Conservation (phyloP, 2,113 vertebrate genomes). For the Heterocephalus glaber region DNA sequence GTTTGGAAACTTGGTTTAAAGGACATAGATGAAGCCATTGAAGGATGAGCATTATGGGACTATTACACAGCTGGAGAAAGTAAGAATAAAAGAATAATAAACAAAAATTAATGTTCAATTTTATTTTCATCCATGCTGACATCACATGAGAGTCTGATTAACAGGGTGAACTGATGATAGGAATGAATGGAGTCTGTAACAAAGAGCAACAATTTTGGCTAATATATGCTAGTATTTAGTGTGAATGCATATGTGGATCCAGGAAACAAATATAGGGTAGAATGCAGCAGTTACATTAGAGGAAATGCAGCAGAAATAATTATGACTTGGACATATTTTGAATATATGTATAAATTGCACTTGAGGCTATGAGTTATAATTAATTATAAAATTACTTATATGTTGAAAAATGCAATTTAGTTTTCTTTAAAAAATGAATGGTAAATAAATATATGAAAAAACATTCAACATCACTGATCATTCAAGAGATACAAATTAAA, state of each 20-base stretch:
- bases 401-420: slow-evolving; percentile 29
- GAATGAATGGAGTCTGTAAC: not conserved
- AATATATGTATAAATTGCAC: too few relatives aligned
- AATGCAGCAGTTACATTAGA: slow-evolving; percentile 30
- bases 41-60: not conserved
- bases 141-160: not conserved
- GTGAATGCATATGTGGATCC: slow-evolving; percentile 23
- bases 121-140: not conserved
- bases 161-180: slow-evolving; percentile 15
- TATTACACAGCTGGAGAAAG: not conserved
- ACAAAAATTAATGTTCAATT: slow-evolving; percentile 32
- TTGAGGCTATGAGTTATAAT: not conserved
- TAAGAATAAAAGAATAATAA: not conserved
- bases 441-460: too few relatives aligned
- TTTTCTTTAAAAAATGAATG: not conserved
- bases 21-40: not conserved
- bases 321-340: too few relatives aligned
- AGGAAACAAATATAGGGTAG: not conserved
- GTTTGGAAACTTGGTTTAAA: not conserved
- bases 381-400: slow-evolving; percentile 51
- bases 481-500: too few relatives aligned
- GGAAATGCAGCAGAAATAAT: too few relatives aligned
- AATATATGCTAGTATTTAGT: not conserved
- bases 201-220: slow-evolving; percentile 35
- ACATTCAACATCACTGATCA: too few relatives aligned